Conservation (phyloP, 2,888 invertebrate genomes). For the Macropis europaea region DNA sequence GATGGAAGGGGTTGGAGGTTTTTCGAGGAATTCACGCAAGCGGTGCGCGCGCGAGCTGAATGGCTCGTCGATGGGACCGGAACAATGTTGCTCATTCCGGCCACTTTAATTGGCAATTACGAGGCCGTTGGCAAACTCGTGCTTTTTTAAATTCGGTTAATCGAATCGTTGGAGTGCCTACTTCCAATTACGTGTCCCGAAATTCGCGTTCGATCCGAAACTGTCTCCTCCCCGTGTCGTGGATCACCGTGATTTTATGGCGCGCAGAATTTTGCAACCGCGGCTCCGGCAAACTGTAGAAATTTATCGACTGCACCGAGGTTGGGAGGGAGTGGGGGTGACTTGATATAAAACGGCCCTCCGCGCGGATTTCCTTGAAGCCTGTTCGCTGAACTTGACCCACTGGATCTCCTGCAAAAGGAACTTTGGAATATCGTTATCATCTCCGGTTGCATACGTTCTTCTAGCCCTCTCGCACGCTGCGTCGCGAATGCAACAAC, state of each 20-base stretch:
- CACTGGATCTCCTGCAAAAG: neutral
- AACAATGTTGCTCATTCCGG: conserved; percentile 40
- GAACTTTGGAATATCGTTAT: neutral
- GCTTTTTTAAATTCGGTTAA: conserved; percentile 37
- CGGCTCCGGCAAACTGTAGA: conserved; percentile 5
- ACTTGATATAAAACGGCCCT: conserved; percentile 7
- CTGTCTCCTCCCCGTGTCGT: neutral
- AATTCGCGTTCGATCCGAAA: conserved; percentile 16
- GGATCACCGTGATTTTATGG: neutral
- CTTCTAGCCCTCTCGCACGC: too few relatives aligned
- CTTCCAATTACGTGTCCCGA: conserved; percentile 34
- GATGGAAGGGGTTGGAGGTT: neutral
- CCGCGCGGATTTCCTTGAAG: neutral
- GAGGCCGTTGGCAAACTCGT: conserved; percentile 17
- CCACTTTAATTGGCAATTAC: conserved; percentile 49
- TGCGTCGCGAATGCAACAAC: too few relatives aligned
- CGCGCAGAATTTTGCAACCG: neutral
- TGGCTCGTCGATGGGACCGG: conserved; percentile 10
- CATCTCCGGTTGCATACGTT: too few relatives aligned
- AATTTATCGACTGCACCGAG: conserved; percentile 27
- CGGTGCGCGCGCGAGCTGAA: conserved; percentile 7
- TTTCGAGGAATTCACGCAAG: neutral
- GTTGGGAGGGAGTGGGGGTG: neutral
- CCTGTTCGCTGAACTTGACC: conserved; percentile 27
- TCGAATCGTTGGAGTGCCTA: conserved; percentile 34